Conservation (phyloP, 2,888 invertebrate genomes). For the Hemithea aestivaria region DNA sequence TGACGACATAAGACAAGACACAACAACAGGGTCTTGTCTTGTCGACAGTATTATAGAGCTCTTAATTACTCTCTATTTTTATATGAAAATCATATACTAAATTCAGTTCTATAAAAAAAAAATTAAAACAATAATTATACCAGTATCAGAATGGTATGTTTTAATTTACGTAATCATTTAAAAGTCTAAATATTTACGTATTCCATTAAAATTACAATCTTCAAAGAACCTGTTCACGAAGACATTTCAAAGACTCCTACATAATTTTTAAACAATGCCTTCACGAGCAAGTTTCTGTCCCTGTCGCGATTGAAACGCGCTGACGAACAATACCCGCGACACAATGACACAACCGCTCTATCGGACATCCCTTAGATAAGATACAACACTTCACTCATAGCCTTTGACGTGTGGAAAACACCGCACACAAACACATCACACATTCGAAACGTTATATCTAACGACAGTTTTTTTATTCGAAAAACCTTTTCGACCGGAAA, state of each 20-base stretch:
- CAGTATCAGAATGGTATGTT: no score
- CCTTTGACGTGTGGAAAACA: constrained; percentile 41
- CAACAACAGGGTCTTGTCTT: no score
- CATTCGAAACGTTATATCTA: constrained; percentile 9
- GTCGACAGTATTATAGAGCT: no score
- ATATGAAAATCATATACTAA: no score
- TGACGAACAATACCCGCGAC: constrained; percentile 46
- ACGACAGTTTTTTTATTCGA: constrained; percentile 15
- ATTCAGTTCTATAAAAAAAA: no score
- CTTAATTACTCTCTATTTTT: no score
- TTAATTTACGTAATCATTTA: no score
- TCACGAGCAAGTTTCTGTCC: constrained; percentile 35
- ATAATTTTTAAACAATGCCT: constrained; percentile 22
- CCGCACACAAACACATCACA: constrained; percentile 16
- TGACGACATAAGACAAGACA: no score
- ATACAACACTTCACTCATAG: constrained; percentile 44
- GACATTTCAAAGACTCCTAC: constrained; percentile 11
- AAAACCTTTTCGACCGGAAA: constrained; percentile 7
- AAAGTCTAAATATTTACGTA: no score
- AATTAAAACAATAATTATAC: no score
- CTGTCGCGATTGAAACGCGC: constrained; percentile 43
- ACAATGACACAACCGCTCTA: constrained; percentile 47
- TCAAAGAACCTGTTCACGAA: constrained; percentile 3
- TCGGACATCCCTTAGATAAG: constrained; percentile 57
- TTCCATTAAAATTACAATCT: constrained; percentile 8